These are phyloP conservation scores for Pongo pygmaeus DNA, from an alignment of 2,113 vertebrate genomes.

Conservation along the genomic window DNA sequence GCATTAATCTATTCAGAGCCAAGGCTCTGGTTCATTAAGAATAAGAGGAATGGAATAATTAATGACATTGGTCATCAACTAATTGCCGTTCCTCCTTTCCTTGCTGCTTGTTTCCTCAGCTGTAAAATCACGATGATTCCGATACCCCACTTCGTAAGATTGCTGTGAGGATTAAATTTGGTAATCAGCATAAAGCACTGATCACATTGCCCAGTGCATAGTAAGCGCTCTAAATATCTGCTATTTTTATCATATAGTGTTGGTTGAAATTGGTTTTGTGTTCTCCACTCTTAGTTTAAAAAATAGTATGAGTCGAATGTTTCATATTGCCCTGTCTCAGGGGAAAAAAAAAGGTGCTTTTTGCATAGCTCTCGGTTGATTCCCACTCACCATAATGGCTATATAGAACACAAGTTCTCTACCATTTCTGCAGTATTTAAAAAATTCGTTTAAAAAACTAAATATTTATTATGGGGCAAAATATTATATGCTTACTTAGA, in stretches of 20 bases:
- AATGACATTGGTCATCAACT: not conserved
- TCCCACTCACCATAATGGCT: not conserved
- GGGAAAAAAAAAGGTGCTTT: not conserved
- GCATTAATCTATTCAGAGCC: not conserved
- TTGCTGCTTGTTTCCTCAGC: not conserved
- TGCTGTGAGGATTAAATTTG: not conserved
- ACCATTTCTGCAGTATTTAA: not conserved
- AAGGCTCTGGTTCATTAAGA: not conserved
- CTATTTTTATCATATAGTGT: not conserved
- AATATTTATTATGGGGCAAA: not conserved
- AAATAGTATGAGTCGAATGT: not conserved
- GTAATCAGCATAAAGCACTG: accelerated
- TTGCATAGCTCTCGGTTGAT: not conserved
- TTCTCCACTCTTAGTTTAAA: not conserved
- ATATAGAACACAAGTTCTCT: not conserved
- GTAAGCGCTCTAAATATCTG: not conserved
- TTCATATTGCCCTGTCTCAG: not conserved
- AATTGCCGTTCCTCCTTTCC: not conserved
- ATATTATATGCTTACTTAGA: not conserved
- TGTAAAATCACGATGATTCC: not conserved
- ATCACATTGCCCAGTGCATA: not conserved
- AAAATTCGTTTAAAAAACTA: not conserved
- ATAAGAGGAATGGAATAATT: not conserved
- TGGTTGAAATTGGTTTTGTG: not conserved
- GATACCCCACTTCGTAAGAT: not conserved